A percentile compares a stretch with the other conserved stretches of the same genome.
These are phyloP conservation scores for Macrotrachela quadricornifera DNA, from an alignment of 1,140 invertebrate genomes.

Conservation along the genomic window DNA sequence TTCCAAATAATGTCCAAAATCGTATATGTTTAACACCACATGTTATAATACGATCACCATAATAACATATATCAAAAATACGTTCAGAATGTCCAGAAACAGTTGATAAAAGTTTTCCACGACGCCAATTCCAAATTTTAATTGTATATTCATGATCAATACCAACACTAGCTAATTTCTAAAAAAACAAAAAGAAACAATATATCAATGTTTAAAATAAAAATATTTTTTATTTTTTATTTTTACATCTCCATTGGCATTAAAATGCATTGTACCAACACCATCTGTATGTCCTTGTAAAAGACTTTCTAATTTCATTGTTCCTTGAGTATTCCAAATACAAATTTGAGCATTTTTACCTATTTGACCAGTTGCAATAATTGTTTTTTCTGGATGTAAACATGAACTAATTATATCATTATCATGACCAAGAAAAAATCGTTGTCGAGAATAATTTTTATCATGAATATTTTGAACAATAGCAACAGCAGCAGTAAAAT, in stretches of 20 bases:
- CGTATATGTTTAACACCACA: conserved; percentile 32
- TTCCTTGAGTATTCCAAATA: conserved; percentile 23
- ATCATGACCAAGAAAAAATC: conserved; percentile 29
- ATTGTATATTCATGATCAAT: conserved; percentile 23
- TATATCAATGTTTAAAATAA: too few species aligned
- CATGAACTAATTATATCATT: conserved; percentile 29
- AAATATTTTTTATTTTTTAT: too few species aligned
- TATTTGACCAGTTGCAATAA: conserved; percentile 29
- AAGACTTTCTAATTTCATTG: conserved; percentile 23
- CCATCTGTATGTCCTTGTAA: conserved; percentile 27
- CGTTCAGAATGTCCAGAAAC: conserved; percentile 1
- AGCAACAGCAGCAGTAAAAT: conserved; percentile 30
- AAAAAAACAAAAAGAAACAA: conserved; percentile 2
- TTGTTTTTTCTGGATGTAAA: conserved; percentile 22
- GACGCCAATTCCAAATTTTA: conserved; percentile 29
- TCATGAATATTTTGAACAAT: conserved; percentile 21
- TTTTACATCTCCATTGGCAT: conserved; percentile 21
- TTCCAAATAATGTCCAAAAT: conserved; percentile 30
- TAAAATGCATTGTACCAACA: conserved; percentile 21
- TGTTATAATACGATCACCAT: conserved; percentile 15
- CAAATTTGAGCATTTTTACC: conserved; percentile 27
- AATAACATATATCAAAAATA: neutral
- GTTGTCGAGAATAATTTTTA: conserved; percentile 10
- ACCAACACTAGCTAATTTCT: conserved; percentile 25
- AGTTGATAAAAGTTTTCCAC: conserved; percentile 26